These are phyloP conservation scores for Zelleria hepariella DNA, from an alignment of 2,888 invertebrate genomes.

Conservation along the genomic window DNA sequence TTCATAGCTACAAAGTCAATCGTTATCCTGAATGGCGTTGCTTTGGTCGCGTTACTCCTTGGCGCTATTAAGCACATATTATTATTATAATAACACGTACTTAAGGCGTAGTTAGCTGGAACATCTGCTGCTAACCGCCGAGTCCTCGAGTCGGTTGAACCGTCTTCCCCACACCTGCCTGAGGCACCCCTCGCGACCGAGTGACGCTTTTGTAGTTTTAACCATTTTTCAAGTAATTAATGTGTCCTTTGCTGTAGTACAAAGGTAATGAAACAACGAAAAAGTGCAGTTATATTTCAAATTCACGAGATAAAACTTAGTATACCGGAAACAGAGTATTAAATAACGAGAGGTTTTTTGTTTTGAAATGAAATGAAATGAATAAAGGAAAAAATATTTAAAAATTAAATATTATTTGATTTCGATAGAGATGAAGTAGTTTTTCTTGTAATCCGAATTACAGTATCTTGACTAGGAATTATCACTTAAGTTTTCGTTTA, in stretches of 20 bases:
- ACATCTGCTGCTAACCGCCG: constrained; percentile 2
- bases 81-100: not conserved
- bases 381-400: too few relatives aligned
- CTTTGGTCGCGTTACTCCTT: not conserved
- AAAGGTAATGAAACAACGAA: not conserved
- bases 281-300: not conserved
- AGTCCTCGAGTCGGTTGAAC: not conserved
- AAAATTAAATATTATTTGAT: too few relatives aligned
- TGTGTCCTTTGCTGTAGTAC: not conserved
- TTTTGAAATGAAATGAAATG: too few relatives aligned
- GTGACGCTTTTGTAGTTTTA: not conserved
- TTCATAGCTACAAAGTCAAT: not conserved
- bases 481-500: too few relatives aligned
- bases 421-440: too few relatives aligned
- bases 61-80: not conserved
- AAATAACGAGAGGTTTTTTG: too few relatives aligned
- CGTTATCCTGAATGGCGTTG: not conserved
- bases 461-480: too few relatives aligned
- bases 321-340: too few relatives aligned
- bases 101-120: not conserved
- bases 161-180: constrained; percentile 1
- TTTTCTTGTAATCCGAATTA: too few relatives aligned
- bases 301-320: too few relatives aligned
- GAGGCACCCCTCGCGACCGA: not conserved
- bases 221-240: not conserved